Evolutionary conservation across 53 echinoderm and acorn worm species (phyloP).

Genomic region (Hippasteria phrygiana): DNA sequence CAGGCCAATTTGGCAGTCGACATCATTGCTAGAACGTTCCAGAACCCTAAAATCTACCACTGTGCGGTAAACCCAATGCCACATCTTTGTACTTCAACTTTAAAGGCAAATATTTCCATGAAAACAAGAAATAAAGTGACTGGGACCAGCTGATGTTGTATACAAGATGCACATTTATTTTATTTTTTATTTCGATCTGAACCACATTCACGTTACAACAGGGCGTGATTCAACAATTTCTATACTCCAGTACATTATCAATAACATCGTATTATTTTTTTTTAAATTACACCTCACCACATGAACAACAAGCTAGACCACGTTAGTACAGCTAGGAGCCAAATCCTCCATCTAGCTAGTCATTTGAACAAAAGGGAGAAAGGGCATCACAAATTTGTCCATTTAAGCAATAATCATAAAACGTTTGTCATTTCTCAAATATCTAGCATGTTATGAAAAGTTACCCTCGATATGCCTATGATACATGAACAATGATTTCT

Average conservation of each 20-base stretch:
- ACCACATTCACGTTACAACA: slow-evolving; percentile 55
- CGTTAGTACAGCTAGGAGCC: slow-evolving; percentile 49
- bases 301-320: slow-evolving; percentile 44
- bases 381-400: slow-evolving; percentile 9
- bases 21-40: too few relatives aligned
- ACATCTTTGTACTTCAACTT: too few relatives aligned
- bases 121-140: neutral
- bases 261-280: slow-evolving; percentile 27
- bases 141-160: slow-evolving; percentile 34
- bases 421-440: too few relatives aligned
- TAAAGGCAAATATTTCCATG: too few relatives aligned
- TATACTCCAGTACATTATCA: slow-evolving; percentile 55
- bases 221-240: slow-evolving; percentile 42
- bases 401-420: too few relatives aligned
- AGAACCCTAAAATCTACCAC: too few relatives aligned
- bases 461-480: too few relatives aligned
- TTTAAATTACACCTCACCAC: slow-evolving; percentile 15
- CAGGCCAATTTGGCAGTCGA: too few relatives aligned
- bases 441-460: too few relatives aligned
- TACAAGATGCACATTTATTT: slow-evolving; percentile 68
- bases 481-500: too few relatives aligned
- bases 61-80: too few relatives aligned
- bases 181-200: slow-evolving; percentile 30
- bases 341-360: slow-evolving; percentile 20
- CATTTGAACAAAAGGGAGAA: slow-evolving; percentile 13